Evolutionary conservation across 2,113 vertebrate species (phyloP).

Genomic region (Eira barbara): DNA sequence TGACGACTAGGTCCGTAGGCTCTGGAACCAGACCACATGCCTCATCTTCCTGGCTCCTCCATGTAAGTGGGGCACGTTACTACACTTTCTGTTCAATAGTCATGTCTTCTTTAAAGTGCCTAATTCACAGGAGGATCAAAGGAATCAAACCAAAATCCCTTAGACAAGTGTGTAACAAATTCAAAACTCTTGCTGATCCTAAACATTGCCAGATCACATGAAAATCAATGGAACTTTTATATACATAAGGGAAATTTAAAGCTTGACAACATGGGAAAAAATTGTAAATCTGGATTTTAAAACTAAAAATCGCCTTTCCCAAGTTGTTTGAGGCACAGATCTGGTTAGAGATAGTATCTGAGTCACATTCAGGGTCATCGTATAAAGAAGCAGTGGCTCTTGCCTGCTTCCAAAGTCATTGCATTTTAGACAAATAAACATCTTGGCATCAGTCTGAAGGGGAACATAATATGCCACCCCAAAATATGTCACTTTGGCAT

Average conservation of each 20-base stretch:
- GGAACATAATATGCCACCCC: neutral
- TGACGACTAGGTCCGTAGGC: neutral
- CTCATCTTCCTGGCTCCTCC: neutral
- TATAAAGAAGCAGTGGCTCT: neutral
- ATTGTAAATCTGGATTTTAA: neutral
- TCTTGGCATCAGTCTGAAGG: neutral
- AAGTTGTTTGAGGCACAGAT: neutral
- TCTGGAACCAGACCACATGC: neutral
- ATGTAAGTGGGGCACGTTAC: neutral
- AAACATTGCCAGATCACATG: neutral
- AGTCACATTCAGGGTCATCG: neutral
- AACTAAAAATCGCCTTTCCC: neutral
- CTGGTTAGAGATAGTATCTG: neutral
- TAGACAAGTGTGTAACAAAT: neutral
- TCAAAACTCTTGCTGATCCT: neutral
- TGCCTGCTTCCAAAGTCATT: neutral
- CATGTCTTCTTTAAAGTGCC: neutral
- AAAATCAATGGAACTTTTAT: neutral
- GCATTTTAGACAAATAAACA: neutral
- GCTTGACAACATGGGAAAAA: neutral
- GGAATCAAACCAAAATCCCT: neutral
- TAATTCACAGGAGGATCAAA: neutral
- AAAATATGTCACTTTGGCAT: neutral
- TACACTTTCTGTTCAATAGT: neutral
- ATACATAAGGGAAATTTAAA: neutral